Base-by-base conservation (phyloP, 1,140 invertebrate genomes). In the Aphelenchoides avenae region DNA sequence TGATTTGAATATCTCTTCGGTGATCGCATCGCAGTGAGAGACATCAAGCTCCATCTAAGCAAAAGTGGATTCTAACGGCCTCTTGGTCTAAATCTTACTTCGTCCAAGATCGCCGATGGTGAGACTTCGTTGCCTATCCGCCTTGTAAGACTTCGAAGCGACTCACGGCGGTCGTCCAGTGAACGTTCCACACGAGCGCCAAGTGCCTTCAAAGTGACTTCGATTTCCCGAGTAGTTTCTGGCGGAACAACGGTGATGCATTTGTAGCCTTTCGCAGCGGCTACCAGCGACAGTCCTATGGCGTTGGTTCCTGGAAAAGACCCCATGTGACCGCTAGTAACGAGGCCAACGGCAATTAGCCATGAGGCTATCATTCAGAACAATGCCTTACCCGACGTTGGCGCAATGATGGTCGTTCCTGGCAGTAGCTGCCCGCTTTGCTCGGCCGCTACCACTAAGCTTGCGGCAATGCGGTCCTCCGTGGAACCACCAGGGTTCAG, bases 231-330 rank as follows among this genome's bases (percentile, higher is more conserved):
- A 24, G 44, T 61, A 36, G 71, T 71, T 89, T 83, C 98, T 95
- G 80, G 97, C 90, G 79, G 89, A 64, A 99, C 89, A 0, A 98
- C 91, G 78, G 99, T 96, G 31, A 96, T 87, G 78, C 93, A 97
- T 57, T 85, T 85, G 78, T 98, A 99, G 3, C 90, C 90, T 82
- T 88, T 92, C 0, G 94, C 88, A 47, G 93, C 92, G 57, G 89
- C 85, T 36, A 89, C 91, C 77, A 98, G 83, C 0, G 95, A 94
- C 33, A 99, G 76, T 31, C 94, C 95, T 78, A 99, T 95, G 37
- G 93, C 85, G 15, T 66, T 75, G 47, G n/a, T n/a, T n/a, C n/a
- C n/a, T n/a, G n/a, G n/a, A n/a, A n/a, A n/a, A n/a, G n/a, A n/a
- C n/a, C n/a, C n/a, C n/a, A n/a, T n/a, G n/a, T n/a, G n/a, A n/a